Base-by-base conservation (phyloP, 1,140 invertebrate species). In the Drosophila auraria region DNA sequence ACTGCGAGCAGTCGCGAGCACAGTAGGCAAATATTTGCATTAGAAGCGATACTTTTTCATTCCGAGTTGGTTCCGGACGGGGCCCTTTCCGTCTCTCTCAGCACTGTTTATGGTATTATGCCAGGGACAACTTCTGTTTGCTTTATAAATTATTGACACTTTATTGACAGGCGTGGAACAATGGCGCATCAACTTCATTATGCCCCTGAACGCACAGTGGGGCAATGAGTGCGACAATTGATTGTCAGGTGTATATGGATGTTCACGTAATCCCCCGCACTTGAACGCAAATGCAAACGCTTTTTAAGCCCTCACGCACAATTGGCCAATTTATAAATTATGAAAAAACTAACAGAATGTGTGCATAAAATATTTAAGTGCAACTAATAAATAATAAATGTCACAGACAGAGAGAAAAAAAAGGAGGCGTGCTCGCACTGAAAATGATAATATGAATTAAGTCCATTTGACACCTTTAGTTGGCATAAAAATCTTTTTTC, bases 131-230 rank as follows among this genome's bases (percentile, higher is more conserved):
- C 73, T 89, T 89, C 70, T 90, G 86, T 90, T 90, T 90, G 86
- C 78, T 90, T 82, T 90, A 90, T 90, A 90, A 90, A 90, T 90
- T 90, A 90, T 90, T 90, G 86, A 90, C 86, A 90, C 86, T 90
- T 90, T 90, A 90, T 90, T 90, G 86, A 90, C 86, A 90, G 56
- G 51, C 68, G 49, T 40, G 68, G 64, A 71, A 78, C 70, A 76
- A 60, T 57, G 45, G 50, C 65, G 63, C 64, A 71, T 71, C 68
- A 71, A 56, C 68, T 71, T 71, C 68, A 71, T 71, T 71, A 71
- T 69, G 68, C 62, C 81, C 38, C 68, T 62, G 72, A 69, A 53
- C 51, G 83, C 69, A 81, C 84, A 89, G 82, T 84, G 82, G 82
- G 49, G 53, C 82, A 78, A 47, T 66, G 40, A 27, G 57, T n/a